Conservation (phyloP, 2,797 vertebrate species). For the Lutjanus argentimaculatus region DNA sequence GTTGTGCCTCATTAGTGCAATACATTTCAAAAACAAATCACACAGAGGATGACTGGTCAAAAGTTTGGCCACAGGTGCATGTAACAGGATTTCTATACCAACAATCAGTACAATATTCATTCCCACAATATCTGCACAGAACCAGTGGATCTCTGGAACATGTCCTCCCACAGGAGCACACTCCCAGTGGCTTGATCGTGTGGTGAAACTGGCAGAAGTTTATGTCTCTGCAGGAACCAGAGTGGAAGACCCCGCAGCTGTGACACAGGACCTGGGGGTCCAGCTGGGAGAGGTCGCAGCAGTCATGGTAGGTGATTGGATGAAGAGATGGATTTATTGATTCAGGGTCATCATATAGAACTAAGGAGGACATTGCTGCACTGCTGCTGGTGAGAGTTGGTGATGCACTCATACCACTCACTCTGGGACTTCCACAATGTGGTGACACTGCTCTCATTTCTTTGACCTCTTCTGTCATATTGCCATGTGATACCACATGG, state of each 20-base stretch:
- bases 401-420: neutral
- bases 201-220: conserved; percentile 45
- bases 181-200: fast-evolving
- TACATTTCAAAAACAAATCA: conserved; percentile 45
- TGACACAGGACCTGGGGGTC: conserved; percentile 68
- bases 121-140: conserved; percentile 80
- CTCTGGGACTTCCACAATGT: conserved; percentile 7
- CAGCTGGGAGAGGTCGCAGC: conserved; percentile 51
- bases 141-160: conserved; percentile 63
- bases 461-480: neutral
- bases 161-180: conserved; percentile 50
- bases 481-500: fast-evolving
- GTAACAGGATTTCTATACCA: conserved; percentile 74
- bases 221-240: conserved; percentile 23
- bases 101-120: conserved; percentile 71
- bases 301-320: conserved; percentile 68
- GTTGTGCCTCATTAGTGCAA: conserved; percentile 41
- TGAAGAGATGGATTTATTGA: neutral
- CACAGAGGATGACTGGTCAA: conserved; percentile 73
- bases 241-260: conserved; percentile 78
- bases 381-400: neutral
- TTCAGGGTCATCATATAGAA: neutral
- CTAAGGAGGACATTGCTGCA: conserved; percentile 16
- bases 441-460: neutral
- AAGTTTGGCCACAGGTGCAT: conserved; percentile 77